Evolutionary conservation across 1,140 invertebrate genomes (phyloP), one percentile per base, ranked within the genome.

Genomic region (Brachionus asplanchnoidis): DNA sequence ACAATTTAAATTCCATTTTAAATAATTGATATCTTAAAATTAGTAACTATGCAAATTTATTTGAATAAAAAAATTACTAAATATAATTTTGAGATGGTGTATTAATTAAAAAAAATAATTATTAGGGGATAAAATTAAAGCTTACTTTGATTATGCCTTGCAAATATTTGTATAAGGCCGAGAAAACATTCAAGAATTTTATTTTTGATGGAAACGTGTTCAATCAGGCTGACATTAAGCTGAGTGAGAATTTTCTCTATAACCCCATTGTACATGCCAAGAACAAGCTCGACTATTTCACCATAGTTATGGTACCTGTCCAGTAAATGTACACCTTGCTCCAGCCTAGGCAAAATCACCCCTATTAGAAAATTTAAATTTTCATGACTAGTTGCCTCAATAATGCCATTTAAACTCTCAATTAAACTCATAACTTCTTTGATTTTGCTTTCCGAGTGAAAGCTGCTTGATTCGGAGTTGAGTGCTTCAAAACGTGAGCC

Each of bases 281-380:
- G 42, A 65, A 82, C 44, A 5, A 82, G 79, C 53, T 82, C 79
- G 50, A 82, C 79, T 7, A 82, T 82, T 46, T 82, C 79, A 11
- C 79, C 79, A 68, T 82, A 82, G 23, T 82, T 82, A 46, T 82
- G 79, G 40, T 82, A 82, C 7, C 28, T 0, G 28, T 82, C 65
- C 40, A 82, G 26, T 12, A 82, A 68, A 12, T 82, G 26, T 11
- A 82, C 79, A 2, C 32, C 65, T 66, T 82, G 79, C 23, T 82
- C 53, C 2, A 82, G 32, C 7, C 79, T 40, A 11, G 79, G 53
- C 53, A 82, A 20, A 12, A 82, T 36, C 9, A 82, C 0, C 9
- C 11, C 6, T 20, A 68, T 17, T 42, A 82, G 17, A 42, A 65
- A 42, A 44, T 36, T 65, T 6, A 68, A 42, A 20, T 44, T 82